Percentiles rank a stretch among this genome's conserved stretches.
These are phyloP conservation scores for Xestia c-nigrum DNA, from an alignment of 2,888 invertebrate genomes.

Conservation along the genomic window DNA sequence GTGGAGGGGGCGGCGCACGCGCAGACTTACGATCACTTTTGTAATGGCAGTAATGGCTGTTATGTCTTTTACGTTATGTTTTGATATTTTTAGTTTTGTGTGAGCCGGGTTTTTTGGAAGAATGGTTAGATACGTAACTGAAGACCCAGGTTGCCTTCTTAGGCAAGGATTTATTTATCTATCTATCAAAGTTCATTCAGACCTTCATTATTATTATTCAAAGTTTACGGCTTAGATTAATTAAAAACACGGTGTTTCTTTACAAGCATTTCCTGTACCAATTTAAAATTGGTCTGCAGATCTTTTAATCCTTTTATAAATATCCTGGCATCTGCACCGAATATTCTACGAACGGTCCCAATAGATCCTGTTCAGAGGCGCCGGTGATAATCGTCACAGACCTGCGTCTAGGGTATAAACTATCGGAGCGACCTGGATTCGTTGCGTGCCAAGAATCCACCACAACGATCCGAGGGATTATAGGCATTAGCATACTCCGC, in stretches of 20 bases:
- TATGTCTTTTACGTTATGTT: slow-evolving; percentile 45
- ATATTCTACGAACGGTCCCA: slow-evolving; percentile 50
- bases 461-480: slow-evolving; percentile 41
- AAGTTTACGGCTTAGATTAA: background rate
- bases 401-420: slow-evolving; percentile 58
- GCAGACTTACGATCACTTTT: slow-evolving; percentile 61
- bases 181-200: background rate
- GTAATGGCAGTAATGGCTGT: slow-evolving; percentile 53
- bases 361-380: slow-evolving; percentile 56
- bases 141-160: background rate
- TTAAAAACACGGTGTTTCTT: slow-evolving; percentile 2
- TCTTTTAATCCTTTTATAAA: slow-evolving; percentile 42
- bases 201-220: background rate
- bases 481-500: slow-evolving; percentile 39
- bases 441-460: slow-evolving; percentile 54
- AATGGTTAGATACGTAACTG: background rate
- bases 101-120: background rate
- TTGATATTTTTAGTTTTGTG: slow-evolving; percentile 32
- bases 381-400: slow-evolving; percentile 54
- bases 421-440: slow-evolving; percentile 58
- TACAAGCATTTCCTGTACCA: slow-evolving; percentile 6
- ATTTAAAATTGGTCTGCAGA: slow-evolving; percentile 29
- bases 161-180: no score
- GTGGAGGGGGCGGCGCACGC: slow-evolving; percentile 63
- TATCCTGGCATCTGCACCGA: slow-evolving; percentile 40